Base-by-base conservation (phyloP, 35 echinoderm and acorn worm species). In the Ptychodera flava region DNA sequence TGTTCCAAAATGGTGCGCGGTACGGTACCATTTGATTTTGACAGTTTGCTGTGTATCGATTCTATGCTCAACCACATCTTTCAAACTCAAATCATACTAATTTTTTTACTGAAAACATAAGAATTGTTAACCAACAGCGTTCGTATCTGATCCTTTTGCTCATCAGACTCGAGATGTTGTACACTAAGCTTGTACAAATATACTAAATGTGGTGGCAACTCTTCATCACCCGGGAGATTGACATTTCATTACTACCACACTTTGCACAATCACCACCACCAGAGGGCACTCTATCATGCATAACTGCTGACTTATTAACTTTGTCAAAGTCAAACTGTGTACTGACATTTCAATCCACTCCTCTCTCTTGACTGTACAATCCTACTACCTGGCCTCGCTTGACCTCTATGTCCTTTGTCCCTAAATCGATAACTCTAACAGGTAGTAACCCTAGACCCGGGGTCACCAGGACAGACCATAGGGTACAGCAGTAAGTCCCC, bases 21-120 rank as follows among this genome's bases (percentile, higher is more conserved):
- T 88, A 92, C 28, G 91, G 84, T 87, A 37, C 0, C 32, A 81
- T 78, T 81, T 16, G 30, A 91, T 91, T 34, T 84, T 84, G 53
- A 1, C 16, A 64, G 29, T 38, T 53, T 86, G 34, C 1, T 16
- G 37, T 10, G 85, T 87, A 87, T 87, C 75, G 1, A 87, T 87
- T 31, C 33, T 87, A 78, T 87, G 85, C 31, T 79, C 79, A 1
- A 87, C 85, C 75, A 87, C 38, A 31, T 76, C 85, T 14, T 52
- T 87, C 15, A 33, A 6, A 14, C 85, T 76, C 76, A 87, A 78
- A 22, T 64, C 45, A 6, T 12, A 12, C 6, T 6, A 6, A 64
- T 64, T 6, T n/a, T n/a, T 64, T 64, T 64, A 64, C 45, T 64
- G 22, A 64, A 64, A 6, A 64, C 45, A 64, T 64, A 6, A 64